A percentile compares a stretch with the other conserved stretches of the same genome.
These are phyloP conservation scores for Planococcus citri DNA, from an alignment of 1,140 invertebrate species.

Conservation along the genomic window DNA sequence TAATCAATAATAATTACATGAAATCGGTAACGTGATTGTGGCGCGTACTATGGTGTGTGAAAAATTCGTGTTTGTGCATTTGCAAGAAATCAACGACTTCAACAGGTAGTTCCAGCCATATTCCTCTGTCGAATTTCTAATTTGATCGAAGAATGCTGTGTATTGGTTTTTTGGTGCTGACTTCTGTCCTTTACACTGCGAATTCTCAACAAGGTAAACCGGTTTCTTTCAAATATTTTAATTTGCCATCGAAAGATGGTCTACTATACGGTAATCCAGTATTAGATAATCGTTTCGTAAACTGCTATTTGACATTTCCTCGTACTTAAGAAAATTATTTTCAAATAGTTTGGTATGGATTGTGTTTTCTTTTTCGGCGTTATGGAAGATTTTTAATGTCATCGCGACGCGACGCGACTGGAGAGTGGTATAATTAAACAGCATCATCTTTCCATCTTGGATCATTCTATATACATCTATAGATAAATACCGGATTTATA, in stretches of 20 bases:
- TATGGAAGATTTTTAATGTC: no score
- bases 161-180: slow-evolving; percentile 13
- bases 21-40: background rate
- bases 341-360: no score
- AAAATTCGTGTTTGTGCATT: background rate
- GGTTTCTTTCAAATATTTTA: slow-evolving; percentile 12
- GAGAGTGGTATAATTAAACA: no score
- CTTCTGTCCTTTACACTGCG: slow-evolving; percentile 10
- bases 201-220: slow-evolving; percentile 18
- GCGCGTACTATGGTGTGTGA: background rate
- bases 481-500: no score
- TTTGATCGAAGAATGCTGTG: slow-evolving; percentile 4
- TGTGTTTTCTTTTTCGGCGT: no score
- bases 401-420: no score
- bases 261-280: background rate
- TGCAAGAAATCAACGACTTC: slow-evolving; percentile 10
- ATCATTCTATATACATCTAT: no score
- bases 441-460: no score
- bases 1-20: no score
- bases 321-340: no score
- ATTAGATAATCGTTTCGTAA: background rate
- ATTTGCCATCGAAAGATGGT: background rate
- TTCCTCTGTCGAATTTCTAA: background rate
- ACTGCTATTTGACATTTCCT: no score
- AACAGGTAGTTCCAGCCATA: background rate